phyloP scores from a whole-genome alignment of 2,797 vertebrate genomes.

The Ptychobarbus kaznakovi region DNA sequence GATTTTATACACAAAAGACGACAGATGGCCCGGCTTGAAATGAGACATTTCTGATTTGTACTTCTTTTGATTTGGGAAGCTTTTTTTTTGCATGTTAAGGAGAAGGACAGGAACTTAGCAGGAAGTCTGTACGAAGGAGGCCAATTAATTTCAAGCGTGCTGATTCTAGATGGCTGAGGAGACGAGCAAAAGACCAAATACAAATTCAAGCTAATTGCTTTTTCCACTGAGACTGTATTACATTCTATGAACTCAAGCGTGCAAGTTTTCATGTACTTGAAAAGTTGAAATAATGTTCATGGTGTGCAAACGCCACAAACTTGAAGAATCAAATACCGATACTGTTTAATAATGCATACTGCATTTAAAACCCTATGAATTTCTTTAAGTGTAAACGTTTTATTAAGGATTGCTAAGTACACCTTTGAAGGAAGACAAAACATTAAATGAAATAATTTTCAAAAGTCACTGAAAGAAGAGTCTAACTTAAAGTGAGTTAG shows the following conservation, averaged over 20 bases:
- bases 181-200: conserved; percentile 6
- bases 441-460: neutral
- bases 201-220: conserved; percentile 30
- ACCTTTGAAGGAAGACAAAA: neutral
- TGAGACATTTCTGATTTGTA: conserved; percentile 46
- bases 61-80: conserved; percentile 32
- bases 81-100: conserved; percentile 31
- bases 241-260: neutral
- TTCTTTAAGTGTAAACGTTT: neutral
- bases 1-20: conserved; percentile 55
- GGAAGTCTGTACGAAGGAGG: conserved; percentile 29
- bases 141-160: conserved; percentile 33
- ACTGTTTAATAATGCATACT: neutral
- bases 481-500: neutral
- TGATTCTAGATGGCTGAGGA: conserved; percentile 24
- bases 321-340: neutral
- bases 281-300: neutral
- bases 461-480: neutral
- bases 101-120: conserved; percentile 38
- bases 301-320: neutral
- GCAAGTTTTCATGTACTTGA: neutral
- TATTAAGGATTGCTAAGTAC: neutral
- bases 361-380: neutral
- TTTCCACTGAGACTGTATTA: neutral
- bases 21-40: conserved; percentile 60